Conservation (phyloP, 2,888 invertebrate genomes). For the Pseudolycoriella hygida region DNA sequence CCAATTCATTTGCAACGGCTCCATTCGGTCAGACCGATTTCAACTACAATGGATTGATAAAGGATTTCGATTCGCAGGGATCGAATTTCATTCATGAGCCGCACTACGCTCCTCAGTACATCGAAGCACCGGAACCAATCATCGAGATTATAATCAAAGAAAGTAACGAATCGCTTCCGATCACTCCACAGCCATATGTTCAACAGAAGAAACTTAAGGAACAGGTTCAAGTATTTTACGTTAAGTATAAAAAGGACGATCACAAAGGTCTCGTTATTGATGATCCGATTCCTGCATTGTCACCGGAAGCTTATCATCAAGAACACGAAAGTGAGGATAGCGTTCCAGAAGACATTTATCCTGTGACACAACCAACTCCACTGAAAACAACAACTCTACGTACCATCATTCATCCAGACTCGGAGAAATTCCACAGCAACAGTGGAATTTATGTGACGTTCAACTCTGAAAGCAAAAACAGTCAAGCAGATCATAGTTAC, state of each 20-base stretch:
- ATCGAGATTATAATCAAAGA: constrained; percentile 86
- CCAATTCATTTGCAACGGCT: not conserved
- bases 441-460: constrained; percentile 71
- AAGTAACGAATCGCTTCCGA: constrained; percentile 63
- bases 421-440: constrained; percentile 63
- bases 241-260: constrained; percentile 75
- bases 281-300: constrained; percentile 60
- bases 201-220: constrained; percentile 46
- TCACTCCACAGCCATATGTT: constrained; percentile 29
- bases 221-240: constrained; percentile 79
- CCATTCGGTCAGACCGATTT: not conserved
- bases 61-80: not conserved
- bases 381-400: constrained; percentile 59
- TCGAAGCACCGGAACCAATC: constrained; percentile 72
- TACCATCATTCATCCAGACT: constrained; percentile 73
- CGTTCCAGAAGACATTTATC: constrained; percentile 22
- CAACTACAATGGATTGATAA: not conserved
- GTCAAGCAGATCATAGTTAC: constrained; percentile 28
- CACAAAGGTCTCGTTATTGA: constrained; percentile 61
- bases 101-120: constrained; percentile 32
- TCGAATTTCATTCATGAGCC: not conserved
- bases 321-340: constrained; percentile 35
- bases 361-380: constrained; percentile 34
- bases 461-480: constrained; percentile 39
- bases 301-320: constrained; percentile 48